phyloP scores from a whole-genome alignment of 1,140 invertebrate species.

The Drosophila ambigua region DNA sequence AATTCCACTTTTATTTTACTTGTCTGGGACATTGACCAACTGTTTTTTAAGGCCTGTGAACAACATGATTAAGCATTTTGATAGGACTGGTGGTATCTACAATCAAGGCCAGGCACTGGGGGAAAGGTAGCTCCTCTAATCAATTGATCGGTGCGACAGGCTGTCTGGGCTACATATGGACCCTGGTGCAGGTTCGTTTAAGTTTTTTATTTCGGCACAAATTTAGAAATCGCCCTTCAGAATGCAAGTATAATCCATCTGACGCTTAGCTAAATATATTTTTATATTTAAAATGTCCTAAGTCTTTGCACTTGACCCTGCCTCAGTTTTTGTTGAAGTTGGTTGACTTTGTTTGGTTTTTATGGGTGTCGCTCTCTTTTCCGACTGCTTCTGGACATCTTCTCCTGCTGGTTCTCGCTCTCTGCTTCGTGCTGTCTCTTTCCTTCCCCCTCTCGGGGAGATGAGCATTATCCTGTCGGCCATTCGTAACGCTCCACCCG shows the following conservation, averaged over 20 bases:
- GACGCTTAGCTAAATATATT: too few species aligned
- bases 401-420: not conserved
- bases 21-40: slow-evolving; percentile 28
- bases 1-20: slow-evolving; percentile 6
- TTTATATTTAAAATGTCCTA: not conserved
- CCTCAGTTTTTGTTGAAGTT: not conserved
- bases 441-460: slow-evolving; percentile 26
- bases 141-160: slow-evolving; percentile 17
- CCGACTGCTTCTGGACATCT: too few species aligned
- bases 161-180: slow-evolving; percentile 1
- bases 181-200: too few species aligned
- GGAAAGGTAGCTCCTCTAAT: slow-evolving; percentile 12
- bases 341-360: too few species aligned
- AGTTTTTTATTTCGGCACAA: too few species aligned
- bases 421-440: slow-evolving; percentile 1
- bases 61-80: slow-evolving; percentile 11
- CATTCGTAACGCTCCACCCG: slow-evolving; percentile 56
- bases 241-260: too few species aligned
- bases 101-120: not conserved
- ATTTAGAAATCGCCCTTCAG: too few species aligned
- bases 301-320: slow-evolving; percentile 17
- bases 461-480: slow-evolving; percentile 57
- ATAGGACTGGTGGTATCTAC: not conserved
- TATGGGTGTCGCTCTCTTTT: too few species aligned
- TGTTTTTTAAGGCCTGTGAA: slow-evolving; percentile 17